Percentiles rank a stretch among this genome's conserved stretches.
These are phyloP conservation scores for Epinotia bilunana DNA, from an alignment of 2,888 invertebrate species.

Conservation along the genomic window DNA sequence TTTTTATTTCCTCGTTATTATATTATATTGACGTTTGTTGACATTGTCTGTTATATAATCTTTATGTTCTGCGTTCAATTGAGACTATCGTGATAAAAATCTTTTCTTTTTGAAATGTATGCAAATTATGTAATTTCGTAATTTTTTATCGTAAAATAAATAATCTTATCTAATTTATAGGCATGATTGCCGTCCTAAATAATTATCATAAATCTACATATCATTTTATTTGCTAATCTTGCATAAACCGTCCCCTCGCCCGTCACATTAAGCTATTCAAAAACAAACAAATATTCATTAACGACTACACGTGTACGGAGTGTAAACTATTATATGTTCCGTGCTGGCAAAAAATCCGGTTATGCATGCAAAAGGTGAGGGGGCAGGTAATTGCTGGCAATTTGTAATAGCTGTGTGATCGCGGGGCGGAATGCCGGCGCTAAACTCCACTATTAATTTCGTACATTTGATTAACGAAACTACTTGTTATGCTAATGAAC, in stretches of 20 bases:
- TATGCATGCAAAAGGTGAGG: constrained; percentile 63
- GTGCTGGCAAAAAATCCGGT: constrained; percentile 57
- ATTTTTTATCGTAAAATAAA: too few species aligned
- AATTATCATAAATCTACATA: neutral
- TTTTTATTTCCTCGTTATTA: too few species aligned
- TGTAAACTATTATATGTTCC: constrained; percentile 60
- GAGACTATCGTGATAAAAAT: too few species aligned
- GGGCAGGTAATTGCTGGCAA: constrained; percentile 77
- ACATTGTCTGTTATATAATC: too few species aligned
- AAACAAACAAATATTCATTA: constrained; percentile 52
- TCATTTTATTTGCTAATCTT: neutral
- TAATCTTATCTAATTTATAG: too few species aligned
- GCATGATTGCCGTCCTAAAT: too few species aligned
- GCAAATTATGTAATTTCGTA: too few species aligned
- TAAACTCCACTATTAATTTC: constrained; percentile 84
- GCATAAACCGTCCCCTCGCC: constrained; percentile 26
- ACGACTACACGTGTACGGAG: constrained; percentile 52
- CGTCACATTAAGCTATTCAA: constrained; percentile 24
- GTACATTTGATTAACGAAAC: constrained; percentile 85
- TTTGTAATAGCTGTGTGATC: constrained; percentile 83
- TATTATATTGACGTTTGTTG: too few species aligned
- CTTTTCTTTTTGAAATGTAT: too few species aligned
- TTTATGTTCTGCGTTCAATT: too few species aligned
- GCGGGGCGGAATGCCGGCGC: constrained; percentile 78
- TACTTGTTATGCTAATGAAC: constrained; percentile 84